Base-by-base conservation (phyloP, 2,113 vertebrate genomes). In the Martes martes region DNA sequence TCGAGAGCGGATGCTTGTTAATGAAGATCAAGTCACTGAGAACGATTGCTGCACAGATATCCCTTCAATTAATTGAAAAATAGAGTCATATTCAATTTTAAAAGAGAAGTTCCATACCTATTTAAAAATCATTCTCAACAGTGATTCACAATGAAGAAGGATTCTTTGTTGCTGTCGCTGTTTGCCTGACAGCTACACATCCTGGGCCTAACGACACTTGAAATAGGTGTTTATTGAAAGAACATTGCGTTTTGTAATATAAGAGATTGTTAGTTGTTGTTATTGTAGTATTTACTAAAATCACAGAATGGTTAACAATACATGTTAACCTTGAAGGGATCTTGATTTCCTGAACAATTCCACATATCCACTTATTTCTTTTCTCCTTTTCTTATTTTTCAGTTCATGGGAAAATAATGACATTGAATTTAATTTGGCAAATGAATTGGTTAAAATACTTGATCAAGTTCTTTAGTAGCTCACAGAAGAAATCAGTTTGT, bases 291-390 rank as follows among this genome's bases (percentile, higher is more conserved):
- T 45, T 91, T 83, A 55, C 55, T 92, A 87, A 28, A 94, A 39
- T 39, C 83, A 39, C 6, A 87, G 67, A 80, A 76, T 91, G 2
- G 31, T 95, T 74, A 26, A 79, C 33, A 67, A 80, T 10, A 36
- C 36, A 45, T 71, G 65, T 65, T 13, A 71, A 92, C 23, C 45
- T 87, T 83, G 39, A 93, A 93, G 36, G 13, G n/a, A 21, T 87
- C 42, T 69, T 91, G 28, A 82, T 86, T 97, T 84, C n/a, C 84
- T 59, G 73, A 81, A 74, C 23, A 89, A 92, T 63, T 91, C 73
- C 42, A 0, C 50, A 42, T 55, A 45, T 85, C 45, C 55, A 52
- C 63, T 24, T 61, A 69, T 50, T n/a, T 90, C 83, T 63, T 63
- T 39, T 23, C 28, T 45, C n/a, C 19, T 36, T 92, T 87, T 59